Base-by-base conservation (phyloP, 2,888 invertebrate species). In the Rotaria socialis region DNA sequence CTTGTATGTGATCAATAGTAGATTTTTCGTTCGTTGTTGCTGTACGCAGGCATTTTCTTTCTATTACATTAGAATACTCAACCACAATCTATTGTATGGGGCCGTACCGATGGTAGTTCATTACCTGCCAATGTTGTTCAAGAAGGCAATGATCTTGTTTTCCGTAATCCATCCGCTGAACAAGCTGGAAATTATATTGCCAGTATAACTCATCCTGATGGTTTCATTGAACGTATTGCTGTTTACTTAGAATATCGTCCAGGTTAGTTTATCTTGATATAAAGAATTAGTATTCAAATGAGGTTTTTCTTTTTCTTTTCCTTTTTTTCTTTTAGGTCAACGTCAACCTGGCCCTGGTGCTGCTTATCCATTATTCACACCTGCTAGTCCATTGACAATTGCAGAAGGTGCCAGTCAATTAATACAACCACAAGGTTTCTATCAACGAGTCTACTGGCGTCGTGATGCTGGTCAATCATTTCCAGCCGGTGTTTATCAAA, bases 81-180 rank as follows among this genome's bases (percentile, higher is more conserved):
- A 47, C 80, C 80, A 80, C 47, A 10, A 47, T 80, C 80, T 10
- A n/a, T 80, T 47, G 80, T 80, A 43, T 80, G 80, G 80, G 80
- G 80, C 47, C 80, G 80, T n/a, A 80, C 80, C 2, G 80, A 80
- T 80, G 80, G 80, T 80, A 47, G 80, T 24, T 47, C 80, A 47
- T 80, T 80, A 47, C 80, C 80, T 47, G 24, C 2, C 10, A 41
- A 19, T 47, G 80, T 80, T 47, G 2, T 24, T 80, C 80, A 80
- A 80, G 80, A 80, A 7, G 80, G 80, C 22, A 80, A 43, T 24
- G 47, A 80, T 24, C 24, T 80, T 11, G 80, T 80, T 8, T 47
- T 80, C 8, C 43, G 80, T 14, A 80, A 47, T 47, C 80, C 80
- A 80, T 47, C 43, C 11, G 22, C 47, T 24, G 43, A 43, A n/a